These are phyloP conservation scores for Eupeodes corollae DNA, from an alignment of 1,140 invertebrate genomes.

Conservation along the genomic window DNA sequence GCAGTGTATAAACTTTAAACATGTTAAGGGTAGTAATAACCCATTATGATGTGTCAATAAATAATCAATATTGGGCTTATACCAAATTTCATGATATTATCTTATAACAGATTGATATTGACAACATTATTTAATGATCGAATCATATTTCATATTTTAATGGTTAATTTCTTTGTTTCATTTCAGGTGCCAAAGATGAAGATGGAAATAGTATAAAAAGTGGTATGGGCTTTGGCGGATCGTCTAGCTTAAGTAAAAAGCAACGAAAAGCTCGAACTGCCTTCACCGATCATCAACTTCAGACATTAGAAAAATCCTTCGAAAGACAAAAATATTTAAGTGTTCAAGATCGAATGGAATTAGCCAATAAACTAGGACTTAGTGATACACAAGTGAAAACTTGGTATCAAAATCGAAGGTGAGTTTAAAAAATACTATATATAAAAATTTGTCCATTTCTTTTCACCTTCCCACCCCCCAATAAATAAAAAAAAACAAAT, in stretches of 20 bases:
- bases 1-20: no score
- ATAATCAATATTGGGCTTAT: no score
- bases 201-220: slow-evolving; percentile 36
- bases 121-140: background rate
- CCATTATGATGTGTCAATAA: no score
- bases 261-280: slow-evolving; percentile 95
- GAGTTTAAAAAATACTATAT: slow-evolving; percentile 35
- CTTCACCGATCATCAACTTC: slow-evolving; percentile 95
- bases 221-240: slow-evolving; percentile 29
- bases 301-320: slow-evolving; percentile 94
- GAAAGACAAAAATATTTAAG: slow-evolving; percentile 97
- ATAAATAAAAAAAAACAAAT: no score
- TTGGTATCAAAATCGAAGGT: slow-evolving; percentile 99
- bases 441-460: no score
- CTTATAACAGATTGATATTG: no score
- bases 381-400: slow-evolving; percentile 99
- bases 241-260: slow-evolving; percentile 66
- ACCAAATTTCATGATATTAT: no score
- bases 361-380: slow-evolving; percentile 89
- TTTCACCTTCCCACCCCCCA: no score
- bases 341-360: slow-evolving; percentile 96
- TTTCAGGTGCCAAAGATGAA: slow-evolving; percentile 34
- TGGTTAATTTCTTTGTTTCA: background rate
- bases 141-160: background rate
- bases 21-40: no score